Conservation (phyloP, 2,113 vertebrate genomes). For the Tautogolabrus adspersus region DNA sequence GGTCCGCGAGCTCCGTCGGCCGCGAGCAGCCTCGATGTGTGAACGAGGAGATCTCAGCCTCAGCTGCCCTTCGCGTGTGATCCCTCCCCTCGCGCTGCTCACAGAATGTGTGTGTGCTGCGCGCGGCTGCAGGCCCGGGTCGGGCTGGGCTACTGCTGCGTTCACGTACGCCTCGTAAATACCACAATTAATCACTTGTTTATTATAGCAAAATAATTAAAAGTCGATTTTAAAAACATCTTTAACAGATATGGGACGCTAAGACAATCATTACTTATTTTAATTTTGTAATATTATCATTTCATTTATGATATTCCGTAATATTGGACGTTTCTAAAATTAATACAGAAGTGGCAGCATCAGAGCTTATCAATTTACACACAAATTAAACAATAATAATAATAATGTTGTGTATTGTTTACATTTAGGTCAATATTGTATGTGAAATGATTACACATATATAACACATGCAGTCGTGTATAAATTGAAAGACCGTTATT, state of each 20-base stretch:
- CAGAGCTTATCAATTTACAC: too few species aligned
- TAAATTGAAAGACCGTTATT: rapidly evolving
- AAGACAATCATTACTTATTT: too few species aligned
- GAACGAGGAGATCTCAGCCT: constrained; percentile 6
- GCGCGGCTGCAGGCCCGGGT: constrained; percentile 13
- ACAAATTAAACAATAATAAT: too few species aligned
- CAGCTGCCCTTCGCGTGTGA: constrained; percentile 72
- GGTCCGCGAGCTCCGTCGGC: not conserved
- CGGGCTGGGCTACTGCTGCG: constrained; percentile 44
- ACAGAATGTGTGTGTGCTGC: constrained; percentile 15
- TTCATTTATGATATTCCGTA: too few species aligned
- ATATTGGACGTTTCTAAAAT: too few species aligned
- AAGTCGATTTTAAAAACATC: rapidly evolving
- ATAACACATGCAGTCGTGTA: not conserved
- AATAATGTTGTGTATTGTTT: too few species aligned
- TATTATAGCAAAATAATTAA: not conserved
- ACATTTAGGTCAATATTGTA: too few species aligned
- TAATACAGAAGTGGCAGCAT: too few species aligned
- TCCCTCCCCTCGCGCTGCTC: constrained; percentile 60
- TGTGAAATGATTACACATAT: too few species aligned
- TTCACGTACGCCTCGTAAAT: constrained; percentile 47
- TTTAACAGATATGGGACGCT: not conserved
- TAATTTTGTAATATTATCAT: too few species aligned
- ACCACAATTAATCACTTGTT: not conserved
- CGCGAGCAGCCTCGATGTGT: not conserved